Percentiles rank a stretch among this genome's conserved stretches.
These are phyloP conservation scores for Andrena bucephala DNA, from an alignment of 2,888 invertebrate species.

Conservation along the genomic window DNA sequence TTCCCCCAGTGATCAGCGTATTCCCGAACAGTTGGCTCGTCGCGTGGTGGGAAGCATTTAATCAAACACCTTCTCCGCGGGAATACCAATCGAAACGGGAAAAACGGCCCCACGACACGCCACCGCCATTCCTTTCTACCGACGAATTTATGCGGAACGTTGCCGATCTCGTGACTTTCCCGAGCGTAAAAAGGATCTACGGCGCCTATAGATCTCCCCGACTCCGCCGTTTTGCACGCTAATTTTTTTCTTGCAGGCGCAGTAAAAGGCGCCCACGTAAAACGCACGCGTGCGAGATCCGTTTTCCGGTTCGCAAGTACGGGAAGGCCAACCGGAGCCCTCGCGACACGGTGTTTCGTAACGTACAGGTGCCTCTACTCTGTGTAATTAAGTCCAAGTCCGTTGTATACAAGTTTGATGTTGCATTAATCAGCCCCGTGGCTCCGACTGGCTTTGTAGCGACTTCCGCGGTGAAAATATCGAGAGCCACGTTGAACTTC, in stretches of 20 bases:
- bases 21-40: constrained; percentile 40
- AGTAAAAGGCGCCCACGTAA: neutral
- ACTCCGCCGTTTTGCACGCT: neutral
- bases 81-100: constrained; percentile 71
- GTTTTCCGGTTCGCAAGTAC: neutral
- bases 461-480: constrained; percentile 19
- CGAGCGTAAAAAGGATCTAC: constrained; percentile 20
- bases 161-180: constrained; percentile 38
- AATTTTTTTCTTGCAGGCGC: neutral
- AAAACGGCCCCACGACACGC: constrained; percentile 66
- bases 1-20: constrained; percentile 44
- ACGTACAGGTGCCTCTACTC: constrained; percentile 1
- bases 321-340: constrained; percentile 13
- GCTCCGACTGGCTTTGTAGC: neutral
- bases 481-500: constrained; percentile 13
- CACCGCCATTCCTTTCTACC: constrained; percentile 48
- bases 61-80: constrained; percentile 59
- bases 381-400: constrained; percentile 53
- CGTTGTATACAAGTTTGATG: constrained; percentile 59
- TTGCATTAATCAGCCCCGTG: constrained; percentile 56
- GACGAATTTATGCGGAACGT: constrained; percentile 19
- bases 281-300: neutral
- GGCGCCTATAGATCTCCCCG: neutral
- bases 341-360: constrained; percentile 35
- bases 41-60: constrained; percentile 68